Evolutionary conservation across 1,140 invertebrate species (phyloP).

Genomic region (Hormaphis cornu): DNA sequence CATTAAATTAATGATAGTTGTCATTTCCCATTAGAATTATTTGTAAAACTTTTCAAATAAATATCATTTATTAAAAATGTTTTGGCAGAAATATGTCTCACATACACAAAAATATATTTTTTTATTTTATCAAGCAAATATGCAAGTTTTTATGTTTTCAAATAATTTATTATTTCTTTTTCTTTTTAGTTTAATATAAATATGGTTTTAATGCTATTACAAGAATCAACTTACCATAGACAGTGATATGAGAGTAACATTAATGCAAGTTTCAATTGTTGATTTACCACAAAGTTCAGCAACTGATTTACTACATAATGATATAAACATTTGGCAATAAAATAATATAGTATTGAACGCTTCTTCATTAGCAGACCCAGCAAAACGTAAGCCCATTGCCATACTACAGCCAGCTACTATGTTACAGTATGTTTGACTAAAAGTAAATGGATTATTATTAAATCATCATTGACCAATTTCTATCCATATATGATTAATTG

Average conservation of each 20-base stretch:
- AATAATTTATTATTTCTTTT: too few relatives aligned
- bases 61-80: too few relatives aligned
- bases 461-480: conserved; percentile 35
- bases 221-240: conserved; percentile 61
- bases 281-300: conserved; percentile 80
- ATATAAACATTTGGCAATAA: conserved; percentile 58
- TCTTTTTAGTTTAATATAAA: conserved; percentile 36
- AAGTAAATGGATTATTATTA: conserved; percentile 39
- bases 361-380: conserved; percentile 75
- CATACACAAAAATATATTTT: too few relatives aligned
- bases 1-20: too few relatives aligned
- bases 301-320: conserved; percentile 55
- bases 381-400: conserved; percentile 85
- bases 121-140: too few relatives aligned
- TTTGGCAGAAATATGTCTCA: too few relatives aligned
- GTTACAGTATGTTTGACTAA: conserved; percentile 89
- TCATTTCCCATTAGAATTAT: too few relatives aligned
- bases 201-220: too few relatives aligned
- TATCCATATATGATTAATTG: conserved; percentile 25
- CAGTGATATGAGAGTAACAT: conserved; percentile 69
- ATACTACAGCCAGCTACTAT: conserved; percentile 90
- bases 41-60: too few relatives aligned
- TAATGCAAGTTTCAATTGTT: conserved; percentile 81
- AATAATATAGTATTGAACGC: conserved; percentile 67
- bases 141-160: too few relatives aligned